phyloP scores from a whole-genome alignment of 2,888 invertebrate genomes.

The Campaea margaritaria region DNA sequence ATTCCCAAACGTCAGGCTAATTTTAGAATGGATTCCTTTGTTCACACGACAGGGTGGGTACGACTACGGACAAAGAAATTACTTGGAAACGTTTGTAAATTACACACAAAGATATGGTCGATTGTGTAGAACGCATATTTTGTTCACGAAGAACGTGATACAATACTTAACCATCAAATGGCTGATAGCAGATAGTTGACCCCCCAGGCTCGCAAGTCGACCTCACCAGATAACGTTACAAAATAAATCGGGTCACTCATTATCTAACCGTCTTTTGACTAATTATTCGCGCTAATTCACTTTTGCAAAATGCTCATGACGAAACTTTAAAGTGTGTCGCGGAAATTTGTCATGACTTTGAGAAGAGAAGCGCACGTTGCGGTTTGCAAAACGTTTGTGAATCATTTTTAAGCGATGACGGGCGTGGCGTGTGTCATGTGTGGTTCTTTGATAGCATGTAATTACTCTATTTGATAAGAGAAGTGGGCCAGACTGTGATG shows the following conservation, averaged over 20 bases:
- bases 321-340: conserved; percentile 11
- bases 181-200: conserved; percentile 2
- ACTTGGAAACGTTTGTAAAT: not conserved
- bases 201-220: conserved; percentile 3
- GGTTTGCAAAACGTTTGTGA: conserved; percentile 10
- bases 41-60: conserved; percentile 1
- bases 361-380: not conserved
- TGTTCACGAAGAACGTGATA: no score
- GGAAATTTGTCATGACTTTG: conserved; percentile 13
- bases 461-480: conserved; percentile 46
- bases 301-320: conserved; percentile 12
- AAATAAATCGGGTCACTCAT: conserved; percentile 18
- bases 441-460: conserved; percentile 19
- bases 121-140: not conserved
- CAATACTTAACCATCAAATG: not conserved
- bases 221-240: conserved; percentile 19
- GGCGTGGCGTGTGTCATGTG: not conserved
- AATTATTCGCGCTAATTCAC: conserved; percentile 20
- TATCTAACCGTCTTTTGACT: conserved; percentile 12
- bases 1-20: conserved; percentile 16
- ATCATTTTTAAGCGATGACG: not conserved
- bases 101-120: not conserved
- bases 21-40: conserved; percentile 19
- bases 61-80: conserved; percentile 7
- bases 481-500: conserved; percentile 51